Base-by-base conservation (phyloP, 2,113 vertebrate genomes). In the Cololabis saira region DNA sequence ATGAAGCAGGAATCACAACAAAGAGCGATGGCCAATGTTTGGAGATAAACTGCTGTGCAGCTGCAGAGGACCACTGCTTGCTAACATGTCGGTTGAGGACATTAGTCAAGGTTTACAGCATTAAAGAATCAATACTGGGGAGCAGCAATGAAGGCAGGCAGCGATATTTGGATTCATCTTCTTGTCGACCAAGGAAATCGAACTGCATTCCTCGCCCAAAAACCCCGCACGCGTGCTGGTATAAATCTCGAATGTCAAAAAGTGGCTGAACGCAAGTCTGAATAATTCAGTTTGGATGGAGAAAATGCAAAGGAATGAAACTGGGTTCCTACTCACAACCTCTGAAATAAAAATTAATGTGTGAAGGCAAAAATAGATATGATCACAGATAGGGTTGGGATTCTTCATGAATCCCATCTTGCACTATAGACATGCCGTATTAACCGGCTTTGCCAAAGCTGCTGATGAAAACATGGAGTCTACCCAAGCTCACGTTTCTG, bases 91-190 rank as follows among this genome's bases (percentile, higher is more conserved):
- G 71, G 83, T 67, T 61, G 76, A 85, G 62, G 82, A 85, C 85
- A 91, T 91, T 91, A 86, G 86, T 90, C 90, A 88, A 84, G 87
- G 86, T 87, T 87, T 87, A 81, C 83, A 80, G 78, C 74, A 70
- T 84, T 80, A 82, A 74, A 55, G 71, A 80, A 89, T 91, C 90
- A 80, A 91, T 91, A 87, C 65, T 30, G 63, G 33, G 33, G 66
- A 71, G 80, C 86, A 71, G 82, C 81, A 76, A 47, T 50, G 77
- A 76, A 80, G 69, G 80, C 78, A 82, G 87, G 76, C 80, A 62
- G 74, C 81, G 81, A 89, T 87, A 86, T 90, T 84, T 88, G 82
- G 76, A 90, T 88, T 89, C 85, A 87, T 91, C 83, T 82, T 85
- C 76, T 53, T 81, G 79, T 79, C 51, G 62, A 50, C 72, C 2